Conservation (phyloP, 1,140 invertebrate genomes). For the Lasaia peninsularis region DNA sequence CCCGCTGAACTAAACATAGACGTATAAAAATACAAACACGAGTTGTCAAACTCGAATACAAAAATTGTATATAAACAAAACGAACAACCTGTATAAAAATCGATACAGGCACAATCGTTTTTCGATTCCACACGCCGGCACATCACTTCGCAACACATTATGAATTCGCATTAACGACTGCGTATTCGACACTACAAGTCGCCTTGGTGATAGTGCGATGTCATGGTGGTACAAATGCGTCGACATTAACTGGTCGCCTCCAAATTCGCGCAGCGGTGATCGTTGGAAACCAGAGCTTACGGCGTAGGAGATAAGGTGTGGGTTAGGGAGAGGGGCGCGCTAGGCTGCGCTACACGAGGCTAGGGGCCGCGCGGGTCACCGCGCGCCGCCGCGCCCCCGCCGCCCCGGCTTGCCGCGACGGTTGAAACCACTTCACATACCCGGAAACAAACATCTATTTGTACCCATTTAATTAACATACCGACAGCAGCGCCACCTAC, state of each 20-base stretch:
- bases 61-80: not conserved
- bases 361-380: constrained; percentile 45
- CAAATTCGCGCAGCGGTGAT: constrained; percentile 8
- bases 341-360: constrained; percentile 26
- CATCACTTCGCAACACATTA: not conserved
- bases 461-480: too few species aligned
- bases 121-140: constrained; percentile 26
- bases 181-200: too few species aligned
- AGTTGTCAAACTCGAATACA: not conserved
- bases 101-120: constrained; percentile 21
- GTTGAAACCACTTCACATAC: constrained; percentile 57
- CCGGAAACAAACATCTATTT: constrained; percentile 2
- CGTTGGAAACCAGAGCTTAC: constrained; percentile 3
- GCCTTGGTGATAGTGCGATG: too few species aligned
- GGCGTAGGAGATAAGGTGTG: constrained; percentile 10
- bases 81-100: constrained; percentile 28
- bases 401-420: constrained; percentile 61
- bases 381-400: constrained; percentile 48
- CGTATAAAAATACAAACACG: not conserved
- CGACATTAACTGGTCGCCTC: not conserved
- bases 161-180: not conserved
- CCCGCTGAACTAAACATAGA: not conserved
- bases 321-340: constrained; percentile 24
- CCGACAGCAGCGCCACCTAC: too few species aligned
- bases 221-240: too few species aligned